phyloP scores from a whole-genome alignment of 2,797 vertebrate genomes.

The Eulemur coronatus region DNA sequence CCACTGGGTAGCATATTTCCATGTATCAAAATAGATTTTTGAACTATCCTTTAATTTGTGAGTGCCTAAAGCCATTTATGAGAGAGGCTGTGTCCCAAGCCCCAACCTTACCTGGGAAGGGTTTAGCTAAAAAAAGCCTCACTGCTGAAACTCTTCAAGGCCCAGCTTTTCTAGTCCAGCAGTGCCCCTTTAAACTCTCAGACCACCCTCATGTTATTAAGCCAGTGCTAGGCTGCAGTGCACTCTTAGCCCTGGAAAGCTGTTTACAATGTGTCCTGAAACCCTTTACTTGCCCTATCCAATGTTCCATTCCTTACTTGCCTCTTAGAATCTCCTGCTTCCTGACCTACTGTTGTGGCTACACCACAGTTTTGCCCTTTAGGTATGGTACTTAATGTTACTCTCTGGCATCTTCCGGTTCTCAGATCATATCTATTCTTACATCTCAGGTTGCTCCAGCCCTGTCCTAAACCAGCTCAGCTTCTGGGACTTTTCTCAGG shows the following conservation, averaged over 20 bases:
- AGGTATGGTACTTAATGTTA: background rate
- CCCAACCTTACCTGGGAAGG: background rate
- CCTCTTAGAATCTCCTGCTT: background rate
- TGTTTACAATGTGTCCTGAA: background rate
- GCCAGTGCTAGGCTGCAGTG: background rate
- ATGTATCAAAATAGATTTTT: constrained; percentile 91
- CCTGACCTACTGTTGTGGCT: background rate
- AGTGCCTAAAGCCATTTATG: constrained; percentile 77
- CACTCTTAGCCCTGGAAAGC: background rate
- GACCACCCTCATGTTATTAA: background rate
- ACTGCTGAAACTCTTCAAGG: background rate
- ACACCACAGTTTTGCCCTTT: background rate
- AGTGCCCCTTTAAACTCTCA: constrained; percentile 2
- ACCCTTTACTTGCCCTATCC: background rate
- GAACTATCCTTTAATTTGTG: constrained; percentile 91
- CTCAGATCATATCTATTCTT: background rate
- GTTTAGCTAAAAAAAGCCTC: constrained; percentile 29
- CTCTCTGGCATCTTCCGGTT: background rate
- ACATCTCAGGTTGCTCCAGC: background rate
- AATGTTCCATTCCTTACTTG: background rate
- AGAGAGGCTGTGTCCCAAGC: background rate
- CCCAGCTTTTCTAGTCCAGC: background rate
- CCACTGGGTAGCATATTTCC: constrained; percentile 87
- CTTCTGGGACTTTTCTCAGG: background rate
- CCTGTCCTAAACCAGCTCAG: background rate